phyloP scores from a whole-genome alignment of 2,888 invertebrate genomes.

The Netelia melanura region DNA sequence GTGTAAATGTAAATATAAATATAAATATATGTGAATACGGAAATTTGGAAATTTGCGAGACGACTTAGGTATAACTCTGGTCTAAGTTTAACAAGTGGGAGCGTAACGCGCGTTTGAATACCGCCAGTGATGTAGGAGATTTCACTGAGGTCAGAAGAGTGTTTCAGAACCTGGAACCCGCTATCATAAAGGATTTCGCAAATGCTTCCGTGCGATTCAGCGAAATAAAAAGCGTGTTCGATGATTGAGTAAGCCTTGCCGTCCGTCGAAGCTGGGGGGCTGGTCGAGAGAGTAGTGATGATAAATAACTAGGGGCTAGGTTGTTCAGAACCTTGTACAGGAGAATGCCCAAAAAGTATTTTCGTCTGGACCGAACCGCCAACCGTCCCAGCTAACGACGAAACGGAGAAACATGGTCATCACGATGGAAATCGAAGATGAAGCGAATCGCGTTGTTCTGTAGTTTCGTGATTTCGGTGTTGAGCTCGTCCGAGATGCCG shows the following conservation, averaged over 20 bases:
- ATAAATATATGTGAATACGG: no score
- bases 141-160: neutral
- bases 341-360: neutral
- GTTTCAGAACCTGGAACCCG: neutral
- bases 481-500: neutral
- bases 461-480: neutral
- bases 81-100: no score
- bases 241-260: neutral
- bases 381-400: neutral
- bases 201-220: neutral
- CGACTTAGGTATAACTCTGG: no score
- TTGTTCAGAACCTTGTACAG: no score
- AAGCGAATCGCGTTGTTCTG: no score
- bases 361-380: neutral
- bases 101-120: neutral
- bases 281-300: no score
- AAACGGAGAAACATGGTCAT: neutral
- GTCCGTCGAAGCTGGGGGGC: no score
- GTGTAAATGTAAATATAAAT: no score
- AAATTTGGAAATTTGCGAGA: no score
- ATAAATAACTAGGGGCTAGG: no score
- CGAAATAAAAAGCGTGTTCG: neutral
- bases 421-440: no score
- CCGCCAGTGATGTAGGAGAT: neutral
- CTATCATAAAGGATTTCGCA: neutral